A percentile compares a stretch with the other conserved stretches of the same genome.
Evolutionary conservation across 2,888 invertebrate genomes (phyloP).

Genomic region (Caenorhabditis panamensis): DNA sequence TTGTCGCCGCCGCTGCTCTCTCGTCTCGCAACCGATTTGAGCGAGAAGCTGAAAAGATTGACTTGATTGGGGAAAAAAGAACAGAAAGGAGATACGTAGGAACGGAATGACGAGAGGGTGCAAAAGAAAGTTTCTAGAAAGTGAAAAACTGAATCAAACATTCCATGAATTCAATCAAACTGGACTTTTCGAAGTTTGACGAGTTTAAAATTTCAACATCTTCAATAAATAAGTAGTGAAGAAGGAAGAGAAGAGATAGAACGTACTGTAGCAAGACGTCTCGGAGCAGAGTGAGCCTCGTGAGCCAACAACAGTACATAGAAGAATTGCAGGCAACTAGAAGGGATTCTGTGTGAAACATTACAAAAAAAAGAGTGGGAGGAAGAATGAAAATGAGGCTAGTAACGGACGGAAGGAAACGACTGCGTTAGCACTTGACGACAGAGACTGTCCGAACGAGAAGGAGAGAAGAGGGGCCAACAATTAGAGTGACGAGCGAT

Average conservation of each 20-base stretch:
- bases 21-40: conserved; percentile 34
- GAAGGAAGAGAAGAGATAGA: not conserved
- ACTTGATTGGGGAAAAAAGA: not conserved
- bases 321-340: conserved; percentile 37
- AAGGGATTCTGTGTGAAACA: no score
- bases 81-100: no score
- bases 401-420: conserved; percentile 33
- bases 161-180: no score
- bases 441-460: conserved; percentile 23
- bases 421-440: conserved; percentile 44
- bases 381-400: conserved; percentile 40
- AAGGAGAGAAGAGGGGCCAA: conserved; percentile 5
- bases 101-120: no score
- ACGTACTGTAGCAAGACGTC: no score
- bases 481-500: conserved; percentile 38
- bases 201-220: no score
- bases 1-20: conserved; percentile 18
- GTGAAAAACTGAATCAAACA: no score
- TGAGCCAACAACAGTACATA: not conserved
- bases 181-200: no score
- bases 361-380: conserved; percentile 26
- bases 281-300: conserved; percentile 4
- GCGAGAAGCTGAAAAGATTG: conserved; percentile 27
- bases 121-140: no score
- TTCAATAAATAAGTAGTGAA: no score